Conservation (phyloP, 1,140 invertebrate genomes). For the Mya arenaria region DNA sequence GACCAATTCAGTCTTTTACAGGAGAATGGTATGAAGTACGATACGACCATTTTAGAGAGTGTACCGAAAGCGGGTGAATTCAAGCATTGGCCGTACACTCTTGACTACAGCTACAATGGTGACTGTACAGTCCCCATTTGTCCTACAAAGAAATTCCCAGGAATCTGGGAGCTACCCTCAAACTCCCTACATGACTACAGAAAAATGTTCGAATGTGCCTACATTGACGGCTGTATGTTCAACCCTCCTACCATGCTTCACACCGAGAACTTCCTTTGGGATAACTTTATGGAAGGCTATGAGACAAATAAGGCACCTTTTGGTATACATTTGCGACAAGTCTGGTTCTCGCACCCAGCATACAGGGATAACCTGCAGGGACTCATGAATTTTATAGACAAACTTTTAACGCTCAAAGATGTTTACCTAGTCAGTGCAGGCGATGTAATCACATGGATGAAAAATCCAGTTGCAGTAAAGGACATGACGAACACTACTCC, state of each 20-base stretch:
- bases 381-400: slow-evolving; percentile 15
- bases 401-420: slow-evolving; percentile 35
- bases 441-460: slow-evolving; percentile 52
- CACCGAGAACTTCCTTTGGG: slow-evolving; percentile 38
- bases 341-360: slow-evolving; percentile 52
- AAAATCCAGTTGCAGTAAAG: slow-evolving; percentile 29
- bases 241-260: slow-evolving; percentile 38
- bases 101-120: slow-evolving; percentile 49
- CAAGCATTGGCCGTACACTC: slow-evolving; percentile 52
- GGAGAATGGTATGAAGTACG: slow-evolving; percentile 44
- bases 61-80: background rate
- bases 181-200: slow-evolving; percentile 32
- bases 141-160: slow-evolving; percentile 38
- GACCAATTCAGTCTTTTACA: slow-evolving; percentile 38
- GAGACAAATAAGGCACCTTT: slow-evolving; percentile 45
- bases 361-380: slow-evolving; percentile 47
- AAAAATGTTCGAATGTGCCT: slow-evolving; percentile 50
- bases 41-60: slow-evolving; percentile 37
- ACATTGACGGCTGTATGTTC: slow-evolving; percentile 54
- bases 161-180: slow-evolving; percentile 49
- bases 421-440: slow-evolving; percentile 34
- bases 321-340: slow-evolving; percentile 47
- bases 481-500: slow-evolving; percentile 14
- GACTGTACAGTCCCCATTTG: slow-evolving; percentile 47
- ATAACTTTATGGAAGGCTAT: slow-evolving; percentile 48